These are phyloP conservation scores for Oscheius sp. DNA, from an alignment of 2,888 invertebrate genomes.

Conservation along the genomic window DNA sequence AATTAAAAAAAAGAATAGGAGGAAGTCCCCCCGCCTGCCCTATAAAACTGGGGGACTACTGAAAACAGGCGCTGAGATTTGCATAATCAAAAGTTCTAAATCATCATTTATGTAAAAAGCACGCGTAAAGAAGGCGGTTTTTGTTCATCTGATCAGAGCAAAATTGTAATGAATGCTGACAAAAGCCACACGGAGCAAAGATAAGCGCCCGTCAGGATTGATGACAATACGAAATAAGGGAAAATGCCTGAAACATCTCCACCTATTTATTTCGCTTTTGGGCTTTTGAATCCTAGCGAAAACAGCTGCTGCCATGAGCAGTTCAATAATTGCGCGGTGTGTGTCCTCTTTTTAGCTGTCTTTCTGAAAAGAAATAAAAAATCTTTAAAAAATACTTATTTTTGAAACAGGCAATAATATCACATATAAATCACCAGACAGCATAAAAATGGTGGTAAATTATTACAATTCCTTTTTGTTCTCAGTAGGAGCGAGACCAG, in stretches of 20 bases:
- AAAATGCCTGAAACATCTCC: no score
- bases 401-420: slow-evolving; percentile 8
- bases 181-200: slow-evolving; percentile 9
- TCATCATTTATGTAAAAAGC: slow-evolving; percentile 25
- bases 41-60: not conserved
- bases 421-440: slow-evolving; percentile 28
- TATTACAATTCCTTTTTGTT: slow-evolving; percentile 32
- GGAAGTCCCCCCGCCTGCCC: not conserved
- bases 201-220: slow-evolving; percentile 11
- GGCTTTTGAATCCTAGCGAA: no score
- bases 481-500: slow-evolving; percentile 14
- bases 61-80: not conserved
- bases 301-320: no score
- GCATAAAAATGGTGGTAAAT: not conserved
- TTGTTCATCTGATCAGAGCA: slow-evolving; percentile 21
- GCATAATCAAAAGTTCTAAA: not conserved
- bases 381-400: not conserved
- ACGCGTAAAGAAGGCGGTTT: not conserved
- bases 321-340: no score
- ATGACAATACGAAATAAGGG: slow-evolving; percentile 1
- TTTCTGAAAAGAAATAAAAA: no score
- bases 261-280: no score
- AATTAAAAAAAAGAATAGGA: not conserved
- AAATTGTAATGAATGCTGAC: slow-evolving; percentile 26
- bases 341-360: no score